phyloP scores from a whole-genome alignment of 2,113 vertebrate species.

The Rhinolophus sinicus region DNA sequence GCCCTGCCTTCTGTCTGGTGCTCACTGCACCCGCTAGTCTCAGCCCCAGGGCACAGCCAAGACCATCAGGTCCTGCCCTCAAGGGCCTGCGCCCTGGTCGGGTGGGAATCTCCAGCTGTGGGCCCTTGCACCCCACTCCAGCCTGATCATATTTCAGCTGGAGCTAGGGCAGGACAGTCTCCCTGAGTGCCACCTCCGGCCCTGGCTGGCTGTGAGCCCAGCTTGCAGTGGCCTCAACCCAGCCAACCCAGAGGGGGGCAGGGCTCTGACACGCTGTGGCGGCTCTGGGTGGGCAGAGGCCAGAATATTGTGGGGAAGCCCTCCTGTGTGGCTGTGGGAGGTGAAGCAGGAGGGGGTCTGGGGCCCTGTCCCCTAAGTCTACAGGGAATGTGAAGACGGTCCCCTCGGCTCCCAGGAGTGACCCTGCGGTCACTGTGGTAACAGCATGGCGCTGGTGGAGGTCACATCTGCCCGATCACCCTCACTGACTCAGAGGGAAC shows the following conservation, averaged over 20 bases:
- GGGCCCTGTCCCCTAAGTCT: background rate
- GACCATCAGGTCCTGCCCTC: background rate
- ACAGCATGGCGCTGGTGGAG: accelerated
- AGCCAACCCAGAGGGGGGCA: accelerated
- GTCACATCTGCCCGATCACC: conserved; percentile 50
- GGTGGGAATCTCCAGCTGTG: accelerated
- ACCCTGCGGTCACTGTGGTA: accelerated
- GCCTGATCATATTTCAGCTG: background rate
- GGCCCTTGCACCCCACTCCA: background rate
- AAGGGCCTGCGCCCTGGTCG: accelerated
- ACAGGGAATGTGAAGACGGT: background rate
- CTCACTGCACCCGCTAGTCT: accelerated
- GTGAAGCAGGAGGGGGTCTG: too few species aligned
- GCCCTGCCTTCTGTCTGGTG: accelerated
- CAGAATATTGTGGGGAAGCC: background rate
- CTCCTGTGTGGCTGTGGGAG: background rate
- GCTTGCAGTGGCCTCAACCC: background rate
- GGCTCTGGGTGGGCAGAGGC: background rate
- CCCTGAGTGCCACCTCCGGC: too few species aligned
- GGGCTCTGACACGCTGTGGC: accelerated
- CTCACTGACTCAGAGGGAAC: conserved; percentile 70
- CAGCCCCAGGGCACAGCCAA: background rate
- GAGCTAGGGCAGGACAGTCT: background rate
- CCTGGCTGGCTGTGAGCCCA: background rate
- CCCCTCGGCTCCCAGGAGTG: background rate